Evolutionary conservation across 2,888 invertebrate species (phyloP), one percentile per base, ranked within the genome.

Genomic region (Kryphioiulus occultus): DNA sequence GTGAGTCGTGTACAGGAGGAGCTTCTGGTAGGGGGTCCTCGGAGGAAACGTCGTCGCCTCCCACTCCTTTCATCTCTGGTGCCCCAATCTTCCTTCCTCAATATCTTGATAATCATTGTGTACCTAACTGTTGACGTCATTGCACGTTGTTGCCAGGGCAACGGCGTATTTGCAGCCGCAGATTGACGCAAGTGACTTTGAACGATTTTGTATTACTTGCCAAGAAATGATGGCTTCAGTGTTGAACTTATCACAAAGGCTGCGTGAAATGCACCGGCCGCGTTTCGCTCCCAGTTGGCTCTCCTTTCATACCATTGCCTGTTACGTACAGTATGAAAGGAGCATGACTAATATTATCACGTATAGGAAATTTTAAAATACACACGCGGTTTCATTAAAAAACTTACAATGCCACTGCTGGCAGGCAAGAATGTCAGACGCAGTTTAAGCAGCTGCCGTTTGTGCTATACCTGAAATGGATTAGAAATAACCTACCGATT

Each of bases 51-150:
- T 53, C 39, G 39, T 53, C 39, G 39, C 53, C 35, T 78, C 78
- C 32, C 68, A 26, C 87, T 59, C 82, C 42, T 35, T 78, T 87
- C 86, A 86, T 39, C 87, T 53, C 26, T 42, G 32, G 53, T 87
- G 26, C 42, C 87, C 53, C 86, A 86, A 86, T 86, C 86, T 87
- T 87, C 39, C 44, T 39, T 39, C 53, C 68, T 82, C 68, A 87
- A 87, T 87, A 87, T 68, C 87, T 68, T 82, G 87, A 87, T 87
- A 87, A 87, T 87, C 87, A 87, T 87, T 87, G 87, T 87, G 87
- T 87, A 85, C 87, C 59, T 85, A 39, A 39, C 59, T 44, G 82
- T 85, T 87, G 87, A 87, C 87, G 87, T 87, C 87, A 87, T 84
- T 59, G 82, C 32, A 68, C 42, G 87, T 47, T 42, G 87, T 85